A percentile compares a stretch with the other conserved stretches of the same genome.
phyloP scores from a whole-genome alignment of 1,140 invertebrate species.

The Zaprionus ghesquierei region DNA sequence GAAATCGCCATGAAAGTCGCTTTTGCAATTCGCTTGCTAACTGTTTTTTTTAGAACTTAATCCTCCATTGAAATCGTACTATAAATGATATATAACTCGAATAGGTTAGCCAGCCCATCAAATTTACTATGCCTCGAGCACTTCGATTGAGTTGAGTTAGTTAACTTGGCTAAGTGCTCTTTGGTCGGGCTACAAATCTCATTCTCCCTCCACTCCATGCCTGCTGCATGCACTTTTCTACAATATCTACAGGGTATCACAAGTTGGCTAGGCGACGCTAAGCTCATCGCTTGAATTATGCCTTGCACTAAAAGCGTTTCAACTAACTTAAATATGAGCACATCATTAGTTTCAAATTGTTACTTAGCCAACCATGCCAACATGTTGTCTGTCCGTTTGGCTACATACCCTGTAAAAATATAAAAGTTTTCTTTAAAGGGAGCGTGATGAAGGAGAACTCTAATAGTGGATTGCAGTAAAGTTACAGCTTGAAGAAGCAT shows the following conservation, averaged over 20 bases:
- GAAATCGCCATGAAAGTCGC: not conserved
- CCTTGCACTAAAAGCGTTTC: slow-evolving; percentile 76
- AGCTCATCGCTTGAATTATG: slow-evolving; percentile 69
- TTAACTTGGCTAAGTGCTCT: not conserved
- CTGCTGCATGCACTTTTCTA: not conserved
- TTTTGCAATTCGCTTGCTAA: not conserved
- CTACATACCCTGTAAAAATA: not conserved
- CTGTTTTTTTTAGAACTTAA: not conserved
- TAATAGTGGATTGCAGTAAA: no score
- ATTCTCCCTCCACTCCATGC: not conserved
- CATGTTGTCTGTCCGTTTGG: not conserved
- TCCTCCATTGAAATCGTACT: not conserved
- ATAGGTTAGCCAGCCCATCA: not conserved
- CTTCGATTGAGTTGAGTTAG: not conserved
- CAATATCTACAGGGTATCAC: slow-evolving; percentile 25
- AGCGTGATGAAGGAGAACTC: no score
- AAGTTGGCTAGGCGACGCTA: no score
- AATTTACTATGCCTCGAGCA: not conserved
- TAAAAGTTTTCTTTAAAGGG: no score
- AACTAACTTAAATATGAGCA: slow-evolving; percentile 81
- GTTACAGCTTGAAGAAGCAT: no score
- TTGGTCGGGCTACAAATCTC: not conserved
- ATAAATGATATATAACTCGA: not conserved
- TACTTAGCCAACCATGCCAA: slow-evolving; percentile 59
- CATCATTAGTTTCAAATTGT: slow-evolving; percentile 81